Base-by-base conservation (phyloP, 2,888 invertebrate species). In the Ischnura elegans region DNA sequence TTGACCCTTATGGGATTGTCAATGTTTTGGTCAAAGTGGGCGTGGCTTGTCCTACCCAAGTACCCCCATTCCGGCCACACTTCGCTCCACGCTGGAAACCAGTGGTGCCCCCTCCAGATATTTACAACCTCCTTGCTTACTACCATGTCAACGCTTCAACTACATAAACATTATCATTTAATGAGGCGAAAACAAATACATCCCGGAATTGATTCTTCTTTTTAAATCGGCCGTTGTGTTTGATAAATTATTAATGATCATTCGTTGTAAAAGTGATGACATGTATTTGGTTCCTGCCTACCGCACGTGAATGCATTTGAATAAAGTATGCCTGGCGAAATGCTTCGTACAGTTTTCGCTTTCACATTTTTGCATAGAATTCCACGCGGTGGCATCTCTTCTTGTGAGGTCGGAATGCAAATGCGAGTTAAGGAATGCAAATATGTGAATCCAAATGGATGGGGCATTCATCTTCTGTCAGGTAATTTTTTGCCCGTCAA, bases 361-460 rank as follows among this genome's bases (percentile, higher is more conserved):
- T 36, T 76, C 25, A 76, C 76, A 76, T 76, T 29, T n/a, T 76
- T 16, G 36, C 76, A 13, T 76, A 76, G 76, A 76, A 76, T 76
- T 66, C 66, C 76, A 8, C 29, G 76, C 76, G 76, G 76, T 76
- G 76, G 76, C 76, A 76, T 76, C 76, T 36, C 76, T 76, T 36
- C 76, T 76, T 76, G 76, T 76, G 76, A 36, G 76, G 76, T 76
- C 76, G 76, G 76, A 76, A 76, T 76, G 76, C 36, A 76, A 76
- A 76, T 76, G 86, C 86, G 46, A 86, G 86, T 46, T 46, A 86
- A 45, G 43, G 46, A 86, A 86, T 86, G 86, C 86, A 45, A 86
- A 86, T 86, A 86, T 86, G 86, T 43, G 45, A 86, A 86, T 46
- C 43, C 86, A 45, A 86, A 86, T 86, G 43, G 86, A 86, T 43